Evolutionary conservation across 2,113 vertebrate genomes (phyloP).

Genomic region (Ifrita kowaldi): DNA sequence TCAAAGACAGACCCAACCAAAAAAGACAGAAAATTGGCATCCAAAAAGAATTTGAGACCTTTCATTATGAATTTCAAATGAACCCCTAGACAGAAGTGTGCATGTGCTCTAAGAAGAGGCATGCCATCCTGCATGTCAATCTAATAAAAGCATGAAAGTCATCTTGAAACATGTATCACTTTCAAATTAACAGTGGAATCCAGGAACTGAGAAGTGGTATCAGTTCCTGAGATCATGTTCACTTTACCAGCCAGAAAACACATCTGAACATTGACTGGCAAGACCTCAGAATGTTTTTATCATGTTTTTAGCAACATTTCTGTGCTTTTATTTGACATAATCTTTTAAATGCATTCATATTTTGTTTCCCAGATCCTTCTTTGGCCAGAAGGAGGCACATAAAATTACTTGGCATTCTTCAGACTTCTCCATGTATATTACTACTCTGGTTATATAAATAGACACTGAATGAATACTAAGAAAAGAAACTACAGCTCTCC

Average conservation of each 20-base stretch:
- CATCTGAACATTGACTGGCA: conserved; percentile 19
- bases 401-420: background rate
- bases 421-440: background rate
- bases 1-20: background rate
- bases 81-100: background rate
- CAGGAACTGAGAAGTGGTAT: conserved; percentile 12
- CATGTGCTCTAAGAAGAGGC: background rate
- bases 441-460: conserved; percentile 6
- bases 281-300: conserved; percentile 6
- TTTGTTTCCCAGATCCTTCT: background rate
- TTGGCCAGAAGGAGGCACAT: background rate
- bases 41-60: background rate
- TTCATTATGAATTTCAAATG: background rate
- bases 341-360: background rate
- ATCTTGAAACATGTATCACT: conserved; percentile 22
- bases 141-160: background rate
- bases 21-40: background rate
- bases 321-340: conserved; percentile 3
- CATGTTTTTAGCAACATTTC: conserved; percentile 22
- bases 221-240: conserved; percentile 26
- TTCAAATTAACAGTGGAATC: conserved; percentile 31
- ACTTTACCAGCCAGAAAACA: conserved; percentile 3
- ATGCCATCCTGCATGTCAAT: background rate
- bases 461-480: background rate
- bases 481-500: background rate